Evolutionary conservation across 2,113 vertebrate genomes (phyloP).

Genomic region (Charadrius vociferus): DNA sequence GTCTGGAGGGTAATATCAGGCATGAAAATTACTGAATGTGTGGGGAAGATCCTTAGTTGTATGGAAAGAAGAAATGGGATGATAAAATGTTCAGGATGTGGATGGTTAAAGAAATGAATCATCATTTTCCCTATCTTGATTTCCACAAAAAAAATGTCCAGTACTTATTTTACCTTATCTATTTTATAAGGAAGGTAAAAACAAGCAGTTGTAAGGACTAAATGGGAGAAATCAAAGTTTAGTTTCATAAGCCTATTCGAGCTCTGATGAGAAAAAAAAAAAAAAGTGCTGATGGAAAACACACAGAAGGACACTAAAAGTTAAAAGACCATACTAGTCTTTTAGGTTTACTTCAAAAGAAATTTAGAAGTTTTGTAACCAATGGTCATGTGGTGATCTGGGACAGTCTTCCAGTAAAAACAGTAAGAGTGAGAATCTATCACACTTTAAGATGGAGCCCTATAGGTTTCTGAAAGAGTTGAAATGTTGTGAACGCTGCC

Average conservation of each 20-base stretch:
- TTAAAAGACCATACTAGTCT: neutral
- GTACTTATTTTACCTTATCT: neutral
- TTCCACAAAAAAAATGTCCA: neutral
- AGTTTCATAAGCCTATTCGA: neutral
- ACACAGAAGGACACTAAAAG: neutral
- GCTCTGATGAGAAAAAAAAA: neutral
- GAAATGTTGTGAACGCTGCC: neutral
- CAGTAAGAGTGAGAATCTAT: neutral
- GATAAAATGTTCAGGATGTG: neutral
- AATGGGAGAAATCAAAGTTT: neutral
- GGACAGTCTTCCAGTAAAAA: neutral
- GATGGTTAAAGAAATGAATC: neutral
- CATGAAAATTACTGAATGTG: neutral
- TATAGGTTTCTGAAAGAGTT: neutral
- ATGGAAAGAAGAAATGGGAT: neutral
- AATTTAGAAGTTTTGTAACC: neutral
- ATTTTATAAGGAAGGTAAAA: neutral
- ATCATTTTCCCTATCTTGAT: neutral
- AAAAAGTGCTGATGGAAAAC: neutral
- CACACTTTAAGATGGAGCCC: rapidly evolving
- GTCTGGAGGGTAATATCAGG: neutral
- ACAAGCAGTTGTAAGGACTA: neutral
- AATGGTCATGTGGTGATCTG: neutral
- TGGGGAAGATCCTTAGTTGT: neutral
- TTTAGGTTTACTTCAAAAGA: neutral